Evolutionary conservation across 92 coral and sea anemone genomes (phyloP).

Genomic region (Actinernus sp.): DNA sequence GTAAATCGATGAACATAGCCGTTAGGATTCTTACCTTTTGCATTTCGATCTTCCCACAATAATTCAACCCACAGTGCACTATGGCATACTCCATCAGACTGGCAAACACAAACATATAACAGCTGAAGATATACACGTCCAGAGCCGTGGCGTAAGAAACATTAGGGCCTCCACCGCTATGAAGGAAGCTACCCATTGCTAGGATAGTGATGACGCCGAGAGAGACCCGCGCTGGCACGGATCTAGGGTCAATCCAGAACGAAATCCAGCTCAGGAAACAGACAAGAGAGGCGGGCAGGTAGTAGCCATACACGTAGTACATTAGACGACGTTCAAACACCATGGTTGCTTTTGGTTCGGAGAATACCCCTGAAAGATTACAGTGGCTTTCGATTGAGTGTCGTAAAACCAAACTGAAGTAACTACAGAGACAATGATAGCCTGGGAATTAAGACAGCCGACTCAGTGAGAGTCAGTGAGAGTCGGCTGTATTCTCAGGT

Average conservation of each 20-base stretch:
- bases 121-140: slow-evolving; percentile 67
- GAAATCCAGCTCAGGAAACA: slow-evolving; percentile 75
- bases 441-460: no score
- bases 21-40: slow-evolving; percentile 39
- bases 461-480: no score
- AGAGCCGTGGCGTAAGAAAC: slow-evolving; percentile 81
- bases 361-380: slow-evolving; percentile 50
- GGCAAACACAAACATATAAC: slow-evolving; percentile 73
- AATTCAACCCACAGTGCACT: slow-evolving; percentile 67
- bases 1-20: background rate
- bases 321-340: slow-evolving; percentile 60
- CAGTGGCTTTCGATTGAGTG: no score
- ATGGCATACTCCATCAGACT: slow-evolving; percentile 69
- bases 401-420: no score
- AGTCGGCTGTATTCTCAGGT: no score
- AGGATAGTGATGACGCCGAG: slow-evolving; percentile 83
- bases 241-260: slow-evolving; percentile 78
- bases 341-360: slow-evolving; percentile 69
- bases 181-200: slow-evolving; percentile 77
- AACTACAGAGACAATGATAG: no score
- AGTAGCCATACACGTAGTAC: slow-evolving; percentile 70
- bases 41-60: slow-evolving; percentile 36
- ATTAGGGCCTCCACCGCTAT: slow-evolving; percentile 58
- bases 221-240: slow-evolving; percentile 79
- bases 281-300: slow-evolving; percentile 61